Evolutionary conservation across 1,140 invertebrate species (phyloP), one percentile per base, ranked within the genome.

Genomic region (Bilobella aurantiaca): DNA sequence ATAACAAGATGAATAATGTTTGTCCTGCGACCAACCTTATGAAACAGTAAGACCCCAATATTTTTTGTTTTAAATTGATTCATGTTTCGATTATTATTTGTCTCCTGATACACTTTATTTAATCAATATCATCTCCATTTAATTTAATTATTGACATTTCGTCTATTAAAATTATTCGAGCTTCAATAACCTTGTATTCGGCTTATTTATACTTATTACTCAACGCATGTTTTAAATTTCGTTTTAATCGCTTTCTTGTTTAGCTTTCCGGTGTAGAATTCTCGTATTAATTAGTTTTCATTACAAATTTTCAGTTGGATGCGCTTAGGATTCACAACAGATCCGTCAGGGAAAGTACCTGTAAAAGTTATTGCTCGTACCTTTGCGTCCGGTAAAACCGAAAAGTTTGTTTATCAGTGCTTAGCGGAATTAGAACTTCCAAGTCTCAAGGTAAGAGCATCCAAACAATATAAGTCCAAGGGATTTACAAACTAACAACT

Each of bases 341-440:
- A 98, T 79, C 87, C 90, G 29, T 88, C 87, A 77, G 92, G 92
- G 47, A 96, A 97, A 82, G 93, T 99, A 72, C 94, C 96, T 1
- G 93, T 99, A 0, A 93, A 95, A 81, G 91, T 94, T 62, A 88
- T 99, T 34, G 93, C 94, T 29, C 83, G 91, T 77, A 99, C 96
- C 69, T 99, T 99, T 81, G 94, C 96, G 21, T 98, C 96, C 21
- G 93, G 95, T 28, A 93, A 93, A 82, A 96, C 95, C 27, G 97
- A 99, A 79, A 98, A 97, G 79, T 83, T 98, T 76, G 93, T 98
- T 27, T 98, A 98, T 80, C 94, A 98, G 76, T 96, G 92, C 79
- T 82, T 99, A 67, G 87, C 89, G 60, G 96, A 98, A 74, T 81
- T 98, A 49, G 91, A 88, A 37, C 82, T 99, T 62, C 94, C 96